A percentile compares a stretch with the other conserved stretches of the same genome.
These are phyloP conservation scores for Nebria ingens DNA, from an alignment of 1,140 invertebrate species.

Conservation along the genomic window DNA sequence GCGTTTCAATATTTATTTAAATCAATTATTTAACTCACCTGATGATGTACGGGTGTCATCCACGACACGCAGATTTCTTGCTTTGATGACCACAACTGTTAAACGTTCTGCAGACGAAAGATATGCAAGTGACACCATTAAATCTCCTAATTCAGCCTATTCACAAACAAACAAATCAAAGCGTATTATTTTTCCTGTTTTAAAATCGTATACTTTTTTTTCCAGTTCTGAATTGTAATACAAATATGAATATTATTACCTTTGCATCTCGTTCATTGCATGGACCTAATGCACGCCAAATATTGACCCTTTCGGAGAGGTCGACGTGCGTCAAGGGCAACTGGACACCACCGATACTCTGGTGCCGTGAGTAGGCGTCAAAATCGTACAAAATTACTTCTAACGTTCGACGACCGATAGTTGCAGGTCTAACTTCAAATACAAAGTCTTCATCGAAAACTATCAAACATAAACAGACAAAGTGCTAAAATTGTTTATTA, in stretches of 20 bases:
- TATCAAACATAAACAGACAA: too few relatives aligned
- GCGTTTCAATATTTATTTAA: too few relatives aligned
- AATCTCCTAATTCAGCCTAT: conserved; percentile 44
- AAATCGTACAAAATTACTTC: conserved; percentile 51
- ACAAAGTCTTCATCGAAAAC: conserved; percentile 61
- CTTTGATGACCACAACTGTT: conserved; percentile 55
- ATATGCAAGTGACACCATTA: conserved; percentile 58
- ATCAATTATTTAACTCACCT: too few relatives aligned
- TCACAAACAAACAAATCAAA: too few relatives aligned
- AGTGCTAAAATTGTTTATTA: too few relatives aligned
- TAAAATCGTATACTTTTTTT: not conserved
- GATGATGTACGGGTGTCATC: conserved; percentile 43
- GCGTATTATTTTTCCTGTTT: too few relatives aligned
- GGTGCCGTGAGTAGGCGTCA: conserved; percentile 52
- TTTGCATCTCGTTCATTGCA: conserved; percentile 30
- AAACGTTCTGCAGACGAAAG: conserved; percentile 52
- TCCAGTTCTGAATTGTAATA: too few relatives aligned
- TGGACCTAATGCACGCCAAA: conserved; percentile 33
- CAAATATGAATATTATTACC: too few relatives aligned
- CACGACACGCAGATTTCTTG: conserved; percentile 46
- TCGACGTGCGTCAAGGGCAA: conserved; percentile 39
- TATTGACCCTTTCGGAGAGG: conserved; percentile 33
- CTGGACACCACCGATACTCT: conserved; percentile 45
- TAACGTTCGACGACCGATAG: conserved; percentile 40
- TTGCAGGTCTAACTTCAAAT: conserved; percentile 55